A percentile compares a stretch with the other conserved stretches of the same genome.
phyloP scores from a whole-genome alignment of 2,888 invertebrate genomes.

The Callosobruchus maculatus region DNA sequence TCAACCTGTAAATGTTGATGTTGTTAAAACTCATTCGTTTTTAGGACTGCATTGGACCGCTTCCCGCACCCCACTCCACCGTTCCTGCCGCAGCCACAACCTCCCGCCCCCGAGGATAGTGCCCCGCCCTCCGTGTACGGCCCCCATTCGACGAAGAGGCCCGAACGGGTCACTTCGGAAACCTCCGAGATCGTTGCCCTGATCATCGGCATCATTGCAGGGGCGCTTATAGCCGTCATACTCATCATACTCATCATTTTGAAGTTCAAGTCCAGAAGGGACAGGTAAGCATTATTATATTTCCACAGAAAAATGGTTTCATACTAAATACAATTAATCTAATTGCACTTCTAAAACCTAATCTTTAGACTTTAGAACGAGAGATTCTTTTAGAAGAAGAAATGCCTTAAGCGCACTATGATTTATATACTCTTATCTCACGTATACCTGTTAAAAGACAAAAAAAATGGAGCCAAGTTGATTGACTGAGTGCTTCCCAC shows the following conservation, averaged over 20 bases:
- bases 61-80: slow-evolving; percentile 8
- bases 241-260: slow-evolving; percentile 86
- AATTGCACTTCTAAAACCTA: too few species aligned
- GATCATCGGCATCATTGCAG: slow-evolving; percentile 86
- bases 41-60: not conserved
- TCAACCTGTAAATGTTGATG: too few species aligned
- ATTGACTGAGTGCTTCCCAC: too few species aligned
- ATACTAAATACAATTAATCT: too few species aligned
- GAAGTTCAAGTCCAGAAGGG: slow-evolving; percentile 81
- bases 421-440: too few species aligned
- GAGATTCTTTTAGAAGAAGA: too few species aligned
- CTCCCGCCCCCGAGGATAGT: slow-evolving; percentile 6
- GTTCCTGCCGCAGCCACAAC: slow-evolving; percentile 6
- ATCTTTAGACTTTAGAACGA: too few species aligned
- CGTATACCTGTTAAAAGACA: too few species aligned
- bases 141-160: slow-evolving; percentile 36
- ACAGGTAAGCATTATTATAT: slow-evolving; percentile 47
- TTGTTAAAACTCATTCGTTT: not conserved
- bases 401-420: too few species aligned
- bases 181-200: slow-evolving; percentile 72
- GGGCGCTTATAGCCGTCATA: slow-evolving; percentile 85
- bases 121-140: slow-evolving; percentile 6
- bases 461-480: too few species aligned
- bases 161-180: slow-evolving; percentile 61
- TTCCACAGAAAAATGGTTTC: too few species aligned